phyloP scores from a whole-genome alignment of 2,797 vertebrate species.

The Gephyroberyx darwinii region DNA sequence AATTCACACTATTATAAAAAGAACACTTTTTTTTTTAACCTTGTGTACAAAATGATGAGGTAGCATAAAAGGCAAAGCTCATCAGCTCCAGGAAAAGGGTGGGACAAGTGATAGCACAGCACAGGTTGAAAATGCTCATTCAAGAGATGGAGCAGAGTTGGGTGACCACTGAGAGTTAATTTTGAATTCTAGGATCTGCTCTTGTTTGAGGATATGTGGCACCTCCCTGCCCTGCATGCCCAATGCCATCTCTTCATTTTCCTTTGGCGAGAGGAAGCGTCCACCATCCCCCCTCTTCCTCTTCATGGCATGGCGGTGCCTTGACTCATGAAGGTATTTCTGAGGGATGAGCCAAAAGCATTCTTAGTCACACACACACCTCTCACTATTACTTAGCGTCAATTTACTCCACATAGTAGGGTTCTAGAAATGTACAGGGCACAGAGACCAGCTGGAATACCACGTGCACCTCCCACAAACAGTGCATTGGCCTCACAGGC shows the following conservation, averaged over 20 bases:
- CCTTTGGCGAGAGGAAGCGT: constrained; percentile 89
- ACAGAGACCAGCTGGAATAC: too few relatives aligned
- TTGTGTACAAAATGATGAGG: constrained; percentile 4
- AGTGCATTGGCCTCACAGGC: too few relatives aligned
- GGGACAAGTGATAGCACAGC: not conserved
- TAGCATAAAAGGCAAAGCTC: constrained; percentile 1
- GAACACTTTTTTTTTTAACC: too few relatives aligned
- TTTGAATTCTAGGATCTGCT: not conserved
- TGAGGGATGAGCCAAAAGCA: constrained; percentile 45
- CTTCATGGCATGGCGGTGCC: constrained; percentile 90
- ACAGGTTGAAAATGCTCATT: not conserved
- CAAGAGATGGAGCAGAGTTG: not conserved
- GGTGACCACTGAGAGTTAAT: not conserved
- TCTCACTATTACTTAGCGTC: not conserved
- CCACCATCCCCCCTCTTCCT: constrained; percentile 88
- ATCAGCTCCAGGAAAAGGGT: not conserved
- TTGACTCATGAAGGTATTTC: constrained; percentile 91
- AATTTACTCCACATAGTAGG: not conserved
- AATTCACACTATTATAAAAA: too few relatives aligned
- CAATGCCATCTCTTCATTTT: constrained; percentile 80
- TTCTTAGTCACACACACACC: not conserved
- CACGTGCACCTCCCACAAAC: too few relatives aligned
- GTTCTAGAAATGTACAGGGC: too few relatives aligned
- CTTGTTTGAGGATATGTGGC: not conserved
- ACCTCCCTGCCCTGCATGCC: constrained; percentile 57